Conservation (phyloP, 2,888 invertebrate genomes). For the Dryocosmus kuriphilus region DNA sequence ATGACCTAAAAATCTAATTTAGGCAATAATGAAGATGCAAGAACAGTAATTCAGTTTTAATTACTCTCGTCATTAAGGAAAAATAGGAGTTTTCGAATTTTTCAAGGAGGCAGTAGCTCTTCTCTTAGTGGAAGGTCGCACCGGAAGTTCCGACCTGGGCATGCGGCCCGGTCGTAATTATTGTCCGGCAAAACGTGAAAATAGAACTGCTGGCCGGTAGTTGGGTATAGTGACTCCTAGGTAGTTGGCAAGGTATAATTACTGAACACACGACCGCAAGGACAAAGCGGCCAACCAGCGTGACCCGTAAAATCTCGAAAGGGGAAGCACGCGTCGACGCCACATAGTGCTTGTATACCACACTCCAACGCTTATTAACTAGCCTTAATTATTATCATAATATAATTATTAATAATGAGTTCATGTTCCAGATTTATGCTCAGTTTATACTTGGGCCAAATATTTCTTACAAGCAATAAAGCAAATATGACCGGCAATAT, state of each 20-base stretch:
- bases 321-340: slow-evolving; percentile 38
- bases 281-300: slow-evolving; percentile 32
- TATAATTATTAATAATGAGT: background rate
- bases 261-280: slow-evolving; percentile 19
- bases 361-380: slow-evolving; percentile 3
- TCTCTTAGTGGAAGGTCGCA: background rate
- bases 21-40: slow-evolving; percentile 7
- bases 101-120: background rate
- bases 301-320: slow-evolving; percentile 22
- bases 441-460: background rate
- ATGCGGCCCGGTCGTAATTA: slow-evolving; percentile 12
- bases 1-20: slow-evolving; percentile 12
- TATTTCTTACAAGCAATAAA: too few species aligned
- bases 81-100: slow-evolving; percentile 4
- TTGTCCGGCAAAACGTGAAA: slow-evolving; percentile 36
- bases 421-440: background rate
- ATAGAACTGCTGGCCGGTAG: slow-evolving; percentile 22
- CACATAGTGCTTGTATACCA: background rate
- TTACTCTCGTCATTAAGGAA: background rate
- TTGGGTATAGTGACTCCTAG: slow-evolving; percentile 4
- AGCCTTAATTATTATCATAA: background rate
- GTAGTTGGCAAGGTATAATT: slow-evolving; percentile 33
- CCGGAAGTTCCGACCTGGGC: slow-evolving; percentile 25
- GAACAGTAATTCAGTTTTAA: slow-evolving; percentile 15
- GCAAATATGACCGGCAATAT: too few species aligned